phyloP scores from a whole-genome alignment of 2,888 invertebrate species.

The Ophioninae sp. region DNA sequence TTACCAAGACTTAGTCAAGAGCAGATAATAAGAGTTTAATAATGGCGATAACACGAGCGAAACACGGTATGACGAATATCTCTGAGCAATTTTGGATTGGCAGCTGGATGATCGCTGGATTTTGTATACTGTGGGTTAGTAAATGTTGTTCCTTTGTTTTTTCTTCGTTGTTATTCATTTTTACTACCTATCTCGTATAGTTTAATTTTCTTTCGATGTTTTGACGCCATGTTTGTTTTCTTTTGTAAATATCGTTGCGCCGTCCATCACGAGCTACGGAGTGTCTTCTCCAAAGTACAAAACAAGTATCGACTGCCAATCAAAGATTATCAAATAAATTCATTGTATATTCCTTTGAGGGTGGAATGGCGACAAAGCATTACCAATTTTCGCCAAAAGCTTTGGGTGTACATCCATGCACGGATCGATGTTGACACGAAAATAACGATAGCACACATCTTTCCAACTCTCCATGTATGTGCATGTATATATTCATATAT shows the following conservation, averaged over 20 bases:
- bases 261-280: neutral
- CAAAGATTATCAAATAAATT: neutral
- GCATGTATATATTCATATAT: constrained; percentile 12
- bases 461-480: constrained; percentile 73
- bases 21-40: constrained; percentile 18
- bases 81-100: constrained; percentile 67
- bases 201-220: constrained; percentile 56
- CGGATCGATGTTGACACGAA: constrained; percentile 74
- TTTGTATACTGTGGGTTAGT: constrained; percentile 71
- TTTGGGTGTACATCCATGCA: constrained; percentile 73
- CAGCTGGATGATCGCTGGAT: constrained; percentile 69
- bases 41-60: constrained; percentile 10
- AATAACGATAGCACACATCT: constrained; percentile 75
- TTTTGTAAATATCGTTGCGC: neutral
- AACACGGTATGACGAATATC: constrained; percentile 30
- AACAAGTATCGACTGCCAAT: neutral
- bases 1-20: constrained; percentile 5
- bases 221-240: constrained; percentile 61
- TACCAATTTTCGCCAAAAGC: constrained; percentile 62
- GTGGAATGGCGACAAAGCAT: constrained; percentile 65
- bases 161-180: constrained; percentile 23
- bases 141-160: constrained; percentile 52
- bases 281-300: neutral
- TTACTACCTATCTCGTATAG: neutral
- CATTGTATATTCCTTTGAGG: neutral